Evolutionary conservation across 2,888 invertebrate species (phyloP).

Genomic region (Ophonus ardosiacus): DNA sequence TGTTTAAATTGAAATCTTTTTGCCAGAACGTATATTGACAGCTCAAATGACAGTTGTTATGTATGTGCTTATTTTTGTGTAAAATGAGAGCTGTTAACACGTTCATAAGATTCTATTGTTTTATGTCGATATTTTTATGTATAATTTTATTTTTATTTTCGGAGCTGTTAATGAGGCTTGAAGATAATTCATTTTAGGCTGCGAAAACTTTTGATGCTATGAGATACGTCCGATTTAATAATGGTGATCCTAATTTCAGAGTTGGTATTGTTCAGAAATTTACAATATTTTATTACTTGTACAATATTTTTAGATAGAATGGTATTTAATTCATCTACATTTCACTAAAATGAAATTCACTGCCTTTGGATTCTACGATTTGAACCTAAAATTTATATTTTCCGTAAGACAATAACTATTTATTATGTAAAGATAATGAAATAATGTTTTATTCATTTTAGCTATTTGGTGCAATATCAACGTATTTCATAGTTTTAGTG

Average conservation of each 20-base stretch:
- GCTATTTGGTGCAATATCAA: slow-evolving; percentile 40
- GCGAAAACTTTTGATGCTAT: neutral
- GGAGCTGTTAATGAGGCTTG: no score
- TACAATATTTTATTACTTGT: neutral
- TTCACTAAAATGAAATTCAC: slow-evolving; percentile 42
- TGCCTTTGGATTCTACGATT: slow-evolving; percentile 33
- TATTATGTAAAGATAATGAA: neutral
- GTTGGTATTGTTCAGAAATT: neutral
- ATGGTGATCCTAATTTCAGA: neutral
- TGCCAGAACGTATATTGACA: no score
- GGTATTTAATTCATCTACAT: slow-evolving; percentile 46
- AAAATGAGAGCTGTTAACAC: no score
- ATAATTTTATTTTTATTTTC: no score
- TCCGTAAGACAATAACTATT: slow-evolving; percentile 1
- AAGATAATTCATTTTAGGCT: neutral
- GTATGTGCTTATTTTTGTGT: no score
- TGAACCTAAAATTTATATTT: slow-evolving; percentile 41
- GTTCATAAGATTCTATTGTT: no score
- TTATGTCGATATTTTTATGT: no score
- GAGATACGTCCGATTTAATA: neutral
- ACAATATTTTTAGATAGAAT: slow-evolving; percentile 25
- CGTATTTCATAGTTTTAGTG: slow-evolving; percentile 34
- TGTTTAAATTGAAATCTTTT: no score
- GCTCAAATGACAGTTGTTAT: no score
- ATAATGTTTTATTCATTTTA: slow-evolving; percentile 21